Evolutionary conservation across 2,113 vertebrate genomes (phyloP), one percentile per base, ranked within the genome.

Genomic region (Chaetodon auriga): DNA sequence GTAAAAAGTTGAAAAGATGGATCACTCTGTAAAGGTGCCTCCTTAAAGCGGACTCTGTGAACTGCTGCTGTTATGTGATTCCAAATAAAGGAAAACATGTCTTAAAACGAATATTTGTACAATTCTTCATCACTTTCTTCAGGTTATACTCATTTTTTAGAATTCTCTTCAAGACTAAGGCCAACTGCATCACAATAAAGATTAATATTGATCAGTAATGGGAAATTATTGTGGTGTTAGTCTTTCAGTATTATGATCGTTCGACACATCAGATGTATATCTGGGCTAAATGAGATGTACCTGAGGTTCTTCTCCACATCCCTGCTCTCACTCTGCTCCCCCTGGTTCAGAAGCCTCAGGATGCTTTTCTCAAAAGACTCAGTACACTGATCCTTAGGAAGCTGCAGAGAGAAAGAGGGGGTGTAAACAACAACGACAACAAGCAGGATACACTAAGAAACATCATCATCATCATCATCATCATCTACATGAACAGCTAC

Each of bases 301-400:
- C 96, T 97, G 90, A 98, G 95, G 81, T 95, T 91, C 74, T 96
- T 93, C 92, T 98, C 97, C 76, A 97, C 93, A 82, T 97, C 97
- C 81, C 95, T 93, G 89, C 96, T 96, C 85, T 97, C 96, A 66
- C 93, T 94, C 84, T 96, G 96, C 68, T 96, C 93, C 36, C 96
- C 96, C 86, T 97, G 96, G 93, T 95, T 97, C 92, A 98, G 94
- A 91, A 97, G 96, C 91, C 92, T 92, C 85, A 98, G 94, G 84
- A 97, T 97, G 85, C 96, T 95, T 93, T 96, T 97, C 92, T 97
- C 97, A 95, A 97, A 98, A 12, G 96, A 94, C 93, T 97, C 96
- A 35, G 96, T 96, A 85, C 96, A 97, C 64, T 97, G 93, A 90
- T 97, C 96, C 93, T 98, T 98, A 75, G 97, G 97, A 94, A 99